Conservation (phyloP, 2,888 invertebrate species). For the Oscheius sp. region DNA sequence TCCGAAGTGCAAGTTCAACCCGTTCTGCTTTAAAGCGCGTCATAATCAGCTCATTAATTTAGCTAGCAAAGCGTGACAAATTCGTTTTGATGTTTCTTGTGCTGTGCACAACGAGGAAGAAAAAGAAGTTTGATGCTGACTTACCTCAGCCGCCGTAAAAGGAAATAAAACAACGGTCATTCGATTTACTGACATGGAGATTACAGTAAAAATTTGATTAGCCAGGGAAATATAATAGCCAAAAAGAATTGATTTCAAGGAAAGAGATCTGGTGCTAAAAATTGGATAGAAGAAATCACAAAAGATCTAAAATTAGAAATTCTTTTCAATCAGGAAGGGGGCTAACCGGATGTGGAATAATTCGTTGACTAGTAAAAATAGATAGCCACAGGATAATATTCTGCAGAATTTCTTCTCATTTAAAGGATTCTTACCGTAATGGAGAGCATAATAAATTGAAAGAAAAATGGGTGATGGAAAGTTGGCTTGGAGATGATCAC, state of each 20-base stretch:
- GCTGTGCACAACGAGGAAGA: too few species aligned
- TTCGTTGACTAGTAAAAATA: background rate
- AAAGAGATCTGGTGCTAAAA: background rate
- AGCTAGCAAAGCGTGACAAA: too few species aligned
- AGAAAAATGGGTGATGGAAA: conserved; percentile 17
- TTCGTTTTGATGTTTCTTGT: too few species aligned
- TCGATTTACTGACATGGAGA: background rate
- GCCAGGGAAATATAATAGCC: conserved; percentile 2
- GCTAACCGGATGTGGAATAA: background rate
- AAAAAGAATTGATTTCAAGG: background rate
- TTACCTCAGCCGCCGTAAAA: background rate
- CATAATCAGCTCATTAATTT: too few species aligned
- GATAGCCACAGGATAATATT: background rate
- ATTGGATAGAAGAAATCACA: conserved; percentile 3
- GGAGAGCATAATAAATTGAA: conserved; percentile 6
- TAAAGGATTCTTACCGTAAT: background rate
- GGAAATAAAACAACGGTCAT: conserved; percentile 12
- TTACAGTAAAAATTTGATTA: conserved; percentile 6
- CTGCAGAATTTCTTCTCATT: background rate
- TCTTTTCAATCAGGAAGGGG: too few species aligned
- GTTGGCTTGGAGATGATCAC: background rate
- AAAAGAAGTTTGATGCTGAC: background rate
- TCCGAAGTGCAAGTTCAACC: background rate
- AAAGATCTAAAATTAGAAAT: background rate
- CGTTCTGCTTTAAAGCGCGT: background rate